Evolutionary conservation across 2,797 vertebrate genomes (phyloP).

Genomic region (Rallus crepitans): DNA sequence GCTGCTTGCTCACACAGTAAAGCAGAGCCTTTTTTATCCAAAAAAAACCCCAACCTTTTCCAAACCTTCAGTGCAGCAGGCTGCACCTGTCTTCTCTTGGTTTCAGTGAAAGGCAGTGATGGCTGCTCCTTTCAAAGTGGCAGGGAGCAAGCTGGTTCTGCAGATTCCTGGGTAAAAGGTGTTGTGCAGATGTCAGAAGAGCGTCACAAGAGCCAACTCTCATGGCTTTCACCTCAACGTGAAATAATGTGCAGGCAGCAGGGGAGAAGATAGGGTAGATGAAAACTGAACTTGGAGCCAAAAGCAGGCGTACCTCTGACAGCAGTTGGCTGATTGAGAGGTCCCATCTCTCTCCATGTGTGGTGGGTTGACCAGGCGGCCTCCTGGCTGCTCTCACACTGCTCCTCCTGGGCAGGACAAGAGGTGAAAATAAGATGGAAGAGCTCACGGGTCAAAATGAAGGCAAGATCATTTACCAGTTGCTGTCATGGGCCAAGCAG

Average conservation of each 20-base stretch:
- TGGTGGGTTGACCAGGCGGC: background rate
- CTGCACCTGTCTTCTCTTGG: background rate
- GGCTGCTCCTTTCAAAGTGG: background rate
- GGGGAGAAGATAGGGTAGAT: background rate
- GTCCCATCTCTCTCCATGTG: background rate
- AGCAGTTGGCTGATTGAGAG: background rate
- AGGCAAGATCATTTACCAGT: background rate
- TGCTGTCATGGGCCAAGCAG: background rate
- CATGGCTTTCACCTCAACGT: background rate
- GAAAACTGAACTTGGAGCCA: background rate
- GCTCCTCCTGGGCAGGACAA: background rate
- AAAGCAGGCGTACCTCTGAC: background rate
- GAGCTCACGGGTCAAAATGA: background rate
- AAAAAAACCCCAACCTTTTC: background rate
- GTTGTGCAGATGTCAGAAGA: background rate
- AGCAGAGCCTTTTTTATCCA: background rate
- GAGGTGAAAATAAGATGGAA: background rate
- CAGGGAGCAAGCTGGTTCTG: background rate
- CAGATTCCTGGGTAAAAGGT: background rate
- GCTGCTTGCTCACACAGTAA: background rate
- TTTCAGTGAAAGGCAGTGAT: background rate
- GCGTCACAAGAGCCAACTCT: background rate
- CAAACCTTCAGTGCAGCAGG: background rate
- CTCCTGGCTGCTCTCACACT: background rate
- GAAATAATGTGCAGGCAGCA: background rate